phyloP scores from a whole-genome alignment of 35 echinoderm and acorn worm species.

The Ophiothrix spiculata region DNA sequence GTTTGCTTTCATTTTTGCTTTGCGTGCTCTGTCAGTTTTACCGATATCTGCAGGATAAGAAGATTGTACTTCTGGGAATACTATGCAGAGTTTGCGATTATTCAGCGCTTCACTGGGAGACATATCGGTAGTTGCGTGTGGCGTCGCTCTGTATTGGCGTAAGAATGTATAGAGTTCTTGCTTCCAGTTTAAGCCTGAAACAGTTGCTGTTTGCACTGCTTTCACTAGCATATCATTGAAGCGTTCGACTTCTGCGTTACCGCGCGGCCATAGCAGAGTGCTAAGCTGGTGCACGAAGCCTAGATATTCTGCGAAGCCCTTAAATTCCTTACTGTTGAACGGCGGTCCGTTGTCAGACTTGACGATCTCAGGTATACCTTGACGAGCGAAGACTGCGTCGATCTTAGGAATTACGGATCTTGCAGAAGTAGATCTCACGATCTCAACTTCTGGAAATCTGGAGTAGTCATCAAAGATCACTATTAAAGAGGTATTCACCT shows the following conservation, averaged over 20 bases:
- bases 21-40: not conserved
- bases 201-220: constrained; percentile 16
- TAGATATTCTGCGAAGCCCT: constrained; percentile 44
- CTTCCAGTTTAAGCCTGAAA: constrained; percentile 46
- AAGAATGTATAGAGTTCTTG: constrained; percentile 59
- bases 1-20: constrained; percentile 18
- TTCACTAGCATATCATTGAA: constrained; percentile 51
- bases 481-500: constrained; percentile 61
- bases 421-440: constrained; percentile 53
- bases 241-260: constrained; percentile 67
- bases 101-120: constrained; percentile 45
- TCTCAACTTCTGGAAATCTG: constrained; percentile 63
- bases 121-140: constrained; percentile 33
- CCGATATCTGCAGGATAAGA: not conserved
- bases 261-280: constrained; percentile 60
- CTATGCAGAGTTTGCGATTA: not conserved
- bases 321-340: constrained; percentile 47
- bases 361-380: constrained; percentile 60
- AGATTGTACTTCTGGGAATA: not conserved
- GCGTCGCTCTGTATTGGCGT: constrained; percentile 51
- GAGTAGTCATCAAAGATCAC: constrained; percentile 59
- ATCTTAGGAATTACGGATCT: constrained; percentile 44
- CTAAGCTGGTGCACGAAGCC: constrained; percentile 60
- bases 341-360: constrained; percentile 75
- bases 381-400: constrained; percentile 42